These are phyloP conservation scores for Liposcelis brunnea DNA, from an alignment of 2,888 invertebrate species.

Conservation along the genomic window DNA sequence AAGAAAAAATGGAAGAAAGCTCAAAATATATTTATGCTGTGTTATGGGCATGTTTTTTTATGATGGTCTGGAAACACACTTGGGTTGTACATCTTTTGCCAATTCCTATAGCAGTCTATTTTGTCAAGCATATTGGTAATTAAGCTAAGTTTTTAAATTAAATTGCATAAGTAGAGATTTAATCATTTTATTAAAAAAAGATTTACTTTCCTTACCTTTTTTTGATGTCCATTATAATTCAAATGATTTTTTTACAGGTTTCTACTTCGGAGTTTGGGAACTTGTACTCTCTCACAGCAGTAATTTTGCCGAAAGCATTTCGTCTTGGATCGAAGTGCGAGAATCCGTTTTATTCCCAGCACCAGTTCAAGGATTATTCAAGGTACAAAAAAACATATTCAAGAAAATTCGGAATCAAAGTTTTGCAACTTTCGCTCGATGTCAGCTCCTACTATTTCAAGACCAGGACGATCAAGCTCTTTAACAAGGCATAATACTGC, in stretches of 20 bases:
- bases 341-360: slow-evolving; percentile 39
- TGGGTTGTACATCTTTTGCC: slow-evolving; percentile 64
- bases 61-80: slow-evolving; percentile 72
- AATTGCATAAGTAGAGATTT: slow-evolving; percentile 29
- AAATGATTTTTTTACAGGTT: slow-evolving; percentile 18
- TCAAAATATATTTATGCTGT: slow-evolving; percentile 57
- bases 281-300: slow-evolving; percentile 19
- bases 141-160: slow-evolving; percentile 24
- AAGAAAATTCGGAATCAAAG: no score
- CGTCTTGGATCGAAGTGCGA: slow-evolving; percentile 44
- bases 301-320: slow-evolving; percentile 19
- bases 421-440: no score
- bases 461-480: no score
- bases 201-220: not conserved
- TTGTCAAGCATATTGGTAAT: slow-evolving; percentile 34
- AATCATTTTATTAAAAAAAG: not conserved
- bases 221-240: no score
- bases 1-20: slow-evolving; percentile 37
- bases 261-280: slow-evolving; percentile 22
- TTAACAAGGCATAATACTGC: no score
- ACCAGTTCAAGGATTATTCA: slow-evolving; percentile 58
- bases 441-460: no score
- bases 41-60: slow-evolving; percentile 64
- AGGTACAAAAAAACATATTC: slow-evolving; percentile 40
- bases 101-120: slow-evolving; percentile 56